phyloP scores from a whole-genome alignment of 1,140 invertebrate species.

The Reticulitermes speratus region DNA sequence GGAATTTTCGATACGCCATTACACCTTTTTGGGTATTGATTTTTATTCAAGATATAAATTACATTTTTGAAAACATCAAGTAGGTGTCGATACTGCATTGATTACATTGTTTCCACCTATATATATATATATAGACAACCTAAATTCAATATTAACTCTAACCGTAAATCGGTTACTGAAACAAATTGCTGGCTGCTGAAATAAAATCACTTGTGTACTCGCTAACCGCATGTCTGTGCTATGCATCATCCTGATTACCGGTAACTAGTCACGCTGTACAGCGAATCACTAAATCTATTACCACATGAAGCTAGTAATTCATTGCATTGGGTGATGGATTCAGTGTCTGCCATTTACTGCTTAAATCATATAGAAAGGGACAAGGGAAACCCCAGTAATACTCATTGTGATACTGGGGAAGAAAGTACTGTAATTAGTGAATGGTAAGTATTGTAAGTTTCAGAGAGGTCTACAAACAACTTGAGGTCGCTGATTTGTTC shows the following conservation, averaged over 20 bases:
- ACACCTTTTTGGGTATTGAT: no score
- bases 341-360: neutral
- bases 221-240: neutral
- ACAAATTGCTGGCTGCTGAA: neutral
- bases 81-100: neutral
- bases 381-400: neutral
- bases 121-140: neutral
- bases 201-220: neutral
- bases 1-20: no score
- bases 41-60: no score
- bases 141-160: neutral
- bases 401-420: no score
- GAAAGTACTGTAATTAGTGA: no score
- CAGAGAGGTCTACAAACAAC: no score
- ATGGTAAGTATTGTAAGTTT: no score
- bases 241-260: neutral
- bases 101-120: neutral
- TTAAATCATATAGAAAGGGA: neutral
- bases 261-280: neutral
- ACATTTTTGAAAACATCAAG: no score
- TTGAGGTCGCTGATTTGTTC: no score
- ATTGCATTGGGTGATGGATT: neutral
- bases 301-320: neutral
- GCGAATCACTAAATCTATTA: neutral
- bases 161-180: neutral